These are phyloP conservation scores for Chamaetylas fuelleborni DNA, from an alignment of 2,113 vertebrate genomes.

Conservation along the genomic window DNA sequence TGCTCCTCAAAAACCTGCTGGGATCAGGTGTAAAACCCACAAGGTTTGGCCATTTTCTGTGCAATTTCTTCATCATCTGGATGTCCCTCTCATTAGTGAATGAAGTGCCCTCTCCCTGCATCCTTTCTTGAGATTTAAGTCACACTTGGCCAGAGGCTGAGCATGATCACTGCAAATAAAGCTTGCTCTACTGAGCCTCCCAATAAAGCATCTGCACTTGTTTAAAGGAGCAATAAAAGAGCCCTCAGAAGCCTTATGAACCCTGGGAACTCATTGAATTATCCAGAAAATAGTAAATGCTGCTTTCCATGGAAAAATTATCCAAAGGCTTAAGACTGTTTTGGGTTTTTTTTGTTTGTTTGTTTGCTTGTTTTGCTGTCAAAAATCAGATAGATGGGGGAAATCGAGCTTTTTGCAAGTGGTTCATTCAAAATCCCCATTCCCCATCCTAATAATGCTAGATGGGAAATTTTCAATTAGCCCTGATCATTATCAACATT, in stretches of 20 bases:
- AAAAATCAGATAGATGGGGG: background rate
- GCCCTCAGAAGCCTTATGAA: background rate
- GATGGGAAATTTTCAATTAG: slow-evolving; percentile 66
- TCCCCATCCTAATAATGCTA: slow-evolving; percentile 45
- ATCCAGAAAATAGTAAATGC: background rate
- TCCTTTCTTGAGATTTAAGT: background rate
- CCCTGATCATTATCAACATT: slow-evolving; percentile 16
- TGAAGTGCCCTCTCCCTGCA: background rate
- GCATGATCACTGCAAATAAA: background rate
- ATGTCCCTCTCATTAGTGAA: background rate
- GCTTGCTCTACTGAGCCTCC: background rate
- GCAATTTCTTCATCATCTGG: background rate
- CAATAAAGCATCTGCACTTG: background rate
- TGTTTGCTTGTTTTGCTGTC: background rate
- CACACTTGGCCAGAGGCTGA: background rate
- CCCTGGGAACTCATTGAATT: background rate
- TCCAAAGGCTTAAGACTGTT: background rate
- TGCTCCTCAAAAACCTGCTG: background rate
- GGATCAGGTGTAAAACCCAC: background rate
- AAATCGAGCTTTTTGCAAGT: background rate
- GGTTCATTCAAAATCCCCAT: background rate
- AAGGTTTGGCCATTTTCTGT: background rate
- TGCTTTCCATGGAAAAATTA: background rate
- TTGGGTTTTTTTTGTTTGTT: background rate
- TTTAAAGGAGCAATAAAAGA: background rate